Conservation (phyloP, 2,888 invertebrate genomes). For the Lysandra coridon region DNA sequence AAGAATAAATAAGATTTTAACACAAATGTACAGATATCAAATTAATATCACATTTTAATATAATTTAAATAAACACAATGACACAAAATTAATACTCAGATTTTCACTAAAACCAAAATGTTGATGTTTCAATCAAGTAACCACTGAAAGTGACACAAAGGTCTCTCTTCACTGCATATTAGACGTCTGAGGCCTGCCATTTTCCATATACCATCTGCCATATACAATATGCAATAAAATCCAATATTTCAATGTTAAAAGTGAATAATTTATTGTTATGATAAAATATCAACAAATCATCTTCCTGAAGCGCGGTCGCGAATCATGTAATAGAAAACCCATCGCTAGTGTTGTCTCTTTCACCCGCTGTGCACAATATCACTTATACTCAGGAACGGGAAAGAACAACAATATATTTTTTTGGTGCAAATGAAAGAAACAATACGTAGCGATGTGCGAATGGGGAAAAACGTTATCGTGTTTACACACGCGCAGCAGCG, state of each 20-base stretch:
- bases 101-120: neutral
- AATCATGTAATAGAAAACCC: neutral
- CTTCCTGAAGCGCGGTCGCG: neutral
- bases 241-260: neutral
- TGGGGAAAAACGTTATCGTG: too few species aligned
- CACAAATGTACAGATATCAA: constrained; percentile 21
- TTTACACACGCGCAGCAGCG: too few species aligned
- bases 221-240: neutral
- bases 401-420: too few species aligned
- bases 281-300: neutral
- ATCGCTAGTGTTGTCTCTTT: too few species aligned
- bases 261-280: neutral
- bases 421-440: too few species aligned
- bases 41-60: constrained; percentile 26
- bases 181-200: neutral
- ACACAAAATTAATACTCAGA: constrained; percentile 11
- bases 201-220: neutral
- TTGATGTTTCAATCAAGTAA: neutral
- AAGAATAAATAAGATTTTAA: constrained; percentile 15
- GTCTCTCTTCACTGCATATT: neutral
- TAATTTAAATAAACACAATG: neutral
- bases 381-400: too few species aligned
- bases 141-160: neutral
- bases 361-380: too few species aligned
- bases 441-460: too few species aligned